Percentiles rank a stretch among this genome's conserved stretches.
phyloP scores from a whole-genome alignment of 2,888 invertebrate genomes.

The Apocheima hispidaria region DNA sequence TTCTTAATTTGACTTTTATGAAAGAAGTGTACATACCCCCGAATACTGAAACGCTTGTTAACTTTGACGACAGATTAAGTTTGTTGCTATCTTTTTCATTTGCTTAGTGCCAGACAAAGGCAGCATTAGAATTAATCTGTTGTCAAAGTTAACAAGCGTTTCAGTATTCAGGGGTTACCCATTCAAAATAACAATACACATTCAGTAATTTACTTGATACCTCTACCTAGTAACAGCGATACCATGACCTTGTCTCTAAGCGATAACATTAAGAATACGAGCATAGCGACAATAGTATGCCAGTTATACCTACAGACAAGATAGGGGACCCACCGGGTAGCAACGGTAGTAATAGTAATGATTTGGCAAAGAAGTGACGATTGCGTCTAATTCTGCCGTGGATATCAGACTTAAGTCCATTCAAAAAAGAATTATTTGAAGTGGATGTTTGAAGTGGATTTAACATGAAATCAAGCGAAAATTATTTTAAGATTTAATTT shows the following conservation, averaged over 20 bases:
- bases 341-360: conserved; percentile 38
- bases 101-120: too few relatives aligned
- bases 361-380: conserved; percentile 39
- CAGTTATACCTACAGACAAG: conserved; percentile 30
- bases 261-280: conserved; percentile 34
- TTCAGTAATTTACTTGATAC: conserved; percentile 3
- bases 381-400: conserved; percentile 36
- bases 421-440: conserved; percentile 6
- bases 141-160: too few relatives aligned
- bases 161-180: too few relatives aligned
- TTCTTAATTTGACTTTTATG: too few relatives aligned
- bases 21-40: too few relatives aligned
- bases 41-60: too few relatives aligned
- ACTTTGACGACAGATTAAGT: too few relatives aligned
- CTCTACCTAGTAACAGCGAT: conserved; percentile 26
- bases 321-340: conserved; percentile 28
- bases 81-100: too few relatives aligned
- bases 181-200: neutral
- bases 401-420: conserved; percentile 23
- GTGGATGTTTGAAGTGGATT: too few relatives aligned
- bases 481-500: neutral
- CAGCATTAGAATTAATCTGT: too few relatives aligned
- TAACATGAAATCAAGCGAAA: neutral
- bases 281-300: conserved; percentile 40
- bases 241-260: conserved; percentile 38